Evolutionary conservation across 2,888 invertebrate genomes (phyloP).

Genomic region (Epinotia ramella): DNA sequence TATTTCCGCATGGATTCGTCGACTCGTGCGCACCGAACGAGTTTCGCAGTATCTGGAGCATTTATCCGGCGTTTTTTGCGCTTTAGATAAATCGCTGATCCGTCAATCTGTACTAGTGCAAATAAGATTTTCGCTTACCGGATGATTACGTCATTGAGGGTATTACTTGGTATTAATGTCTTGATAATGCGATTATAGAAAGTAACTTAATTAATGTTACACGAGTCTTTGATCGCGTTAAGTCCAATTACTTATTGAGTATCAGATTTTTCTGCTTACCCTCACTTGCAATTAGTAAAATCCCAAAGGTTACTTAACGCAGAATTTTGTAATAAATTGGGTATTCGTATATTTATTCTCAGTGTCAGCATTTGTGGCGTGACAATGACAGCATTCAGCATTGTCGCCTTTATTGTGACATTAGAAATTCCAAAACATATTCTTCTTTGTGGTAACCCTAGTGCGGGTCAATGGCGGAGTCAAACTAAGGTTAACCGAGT

Average conservation of each 20-base stretch:
- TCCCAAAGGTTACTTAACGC: neutral
- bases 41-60: slow-evolving; percentile 67
- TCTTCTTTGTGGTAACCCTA: slow-evolving; percentile 40
- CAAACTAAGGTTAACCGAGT: slow-evolving; percentile 66
- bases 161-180: slow-evolving; percentile 40
- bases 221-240: slow-evolving; percentile 23
- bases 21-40: slow-evolving; percentile 40
- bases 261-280: neutral
- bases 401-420: neutral
- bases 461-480: slow-evolving; percentile 55
- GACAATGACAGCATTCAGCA: neutral
- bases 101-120: slow-evolving; percentile 63
- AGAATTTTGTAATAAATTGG: neutral
- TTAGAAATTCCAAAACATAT: neutral
- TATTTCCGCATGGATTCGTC: slow-evolving; percentile 13
- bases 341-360: neutral
- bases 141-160: slow-evolving; percentile 50
- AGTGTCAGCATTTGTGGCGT: neutral
- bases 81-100: slow-evolving; percentile 57
- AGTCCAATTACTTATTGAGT: slow-evolving; percentile 1
- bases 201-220: slow-evolving; percentile 37
- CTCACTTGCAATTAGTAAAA: neutral
- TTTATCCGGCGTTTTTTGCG: slow-evolving; percentile 60
- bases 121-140: slow-evolving; percentile 55
- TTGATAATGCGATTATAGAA: slow-evolving; percentile 41